Conservation (phyloP, 2,113 vertebrate genomes). For the Cardinalis cardinalis region DNA sequence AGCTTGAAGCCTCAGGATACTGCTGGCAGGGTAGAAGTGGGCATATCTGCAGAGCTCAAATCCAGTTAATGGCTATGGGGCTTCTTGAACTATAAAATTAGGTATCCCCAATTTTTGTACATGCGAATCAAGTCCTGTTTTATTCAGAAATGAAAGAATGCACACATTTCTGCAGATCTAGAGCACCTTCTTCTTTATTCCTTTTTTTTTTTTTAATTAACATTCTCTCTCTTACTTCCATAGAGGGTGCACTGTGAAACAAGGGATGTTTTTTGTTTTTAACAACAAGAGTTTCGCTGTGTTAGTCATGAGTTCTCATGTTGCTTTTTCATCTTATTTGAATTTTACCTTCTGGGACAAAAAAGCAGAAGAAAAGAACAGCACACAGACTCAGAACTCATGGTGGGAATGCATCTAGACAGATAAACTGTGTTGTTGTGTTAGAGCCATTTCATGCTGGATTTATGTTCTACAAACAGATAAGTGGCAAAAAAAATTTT, state of each 20-base stretch:
- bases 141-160: not conserved
- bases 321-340: not conserved
- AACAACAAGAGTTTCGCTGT: not conserved
- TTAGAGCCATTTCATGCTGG: not conserved
- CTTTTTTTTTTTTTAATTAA: not conserved
- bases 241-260: not conserved
- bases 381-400: not conserved
- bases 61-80: not conserved
- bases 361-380: not conserved
- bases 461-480: not conserved
- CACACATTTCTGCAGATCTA: not conserved
- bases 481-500: not conserved
- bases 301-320: rapidly evolving
- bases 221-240: not conserved
- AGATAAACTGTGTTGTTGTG: not conserved
- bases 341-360: not conserved
- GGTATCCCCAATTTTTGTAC: not conserved
- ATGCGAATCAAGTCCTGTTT: not conserved
- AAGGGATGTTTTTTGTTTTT: not conserved
- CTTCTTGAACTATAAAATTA: not conserved
- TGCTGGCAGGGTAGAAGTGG: not conserved
- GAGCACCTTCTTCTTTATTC: not conserved
- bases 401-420: not conserved
- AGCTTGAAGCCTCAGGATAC: not conserved
- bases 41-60: not conserved